A percentile compares a stretch with the other conserved stretches of the same genome.
Conservation (phyloP, 2,113 vertebrate species). For the Labrus mixtus region DNA sequence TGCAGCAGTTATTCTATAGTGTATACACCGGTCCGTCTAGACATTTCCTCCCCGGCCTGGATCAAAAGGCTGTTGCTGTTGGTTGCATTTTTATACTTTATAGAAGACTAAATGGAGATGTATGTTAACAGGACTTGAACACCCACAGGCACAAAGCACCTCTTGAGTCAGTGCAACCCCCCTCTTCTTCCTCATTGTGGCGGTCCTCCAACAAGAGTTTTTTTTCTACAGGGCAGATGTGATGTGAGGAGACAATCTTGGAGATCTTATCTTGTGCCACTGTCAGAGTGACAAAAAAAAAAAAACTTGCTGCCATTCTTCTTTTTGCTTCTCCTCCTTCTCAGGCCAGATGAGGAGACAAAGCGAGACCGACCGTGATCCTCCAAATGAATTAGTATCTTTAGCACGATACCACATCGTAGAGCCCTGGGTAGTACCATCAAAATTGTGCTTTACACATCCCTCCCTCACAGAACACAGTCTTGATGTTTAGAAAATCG, state of each 20-base stretch:
- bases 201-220: constrained; percentile 49
- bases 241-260: constrained; percentile 53
- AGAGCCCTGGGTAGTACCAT: not conserved
- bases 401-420: not conserved
- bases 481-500: not conserved
- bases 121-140: constrained; percentile 15
- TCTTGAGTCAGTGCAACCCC: constrained; percentile 13
- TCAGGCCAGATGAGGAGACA: constrained; percentile 9
- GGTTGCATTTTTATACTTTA: constrained; percentile 15
- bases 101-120: constrained; percentile 10
- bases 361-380: not conserved
- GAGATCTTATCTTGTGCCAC: constrained; percentile 30
- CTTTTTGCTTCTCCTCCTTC: not conserved
- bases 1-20: not conserved
- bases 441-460: not conserved
- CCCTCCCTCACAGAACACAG: not conserved
- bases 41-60: constrained; percentile 5
- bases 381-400: not conserved
- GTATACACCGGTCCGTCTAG: not conserved
- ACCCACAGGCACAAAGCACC: constrained; percentile 14
- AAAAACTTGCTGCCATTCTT: constrained; percentile 2
- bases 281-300: constrained; percentile 37
- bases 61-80: constrained; percentile 19
- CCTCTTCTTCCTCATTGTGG: constrained; percentile 11
- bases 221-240: constrained; percentile 54